Conservation (phyloP, 1,140 invertebrate genomes). For the Carposina sasakii region DNA sequence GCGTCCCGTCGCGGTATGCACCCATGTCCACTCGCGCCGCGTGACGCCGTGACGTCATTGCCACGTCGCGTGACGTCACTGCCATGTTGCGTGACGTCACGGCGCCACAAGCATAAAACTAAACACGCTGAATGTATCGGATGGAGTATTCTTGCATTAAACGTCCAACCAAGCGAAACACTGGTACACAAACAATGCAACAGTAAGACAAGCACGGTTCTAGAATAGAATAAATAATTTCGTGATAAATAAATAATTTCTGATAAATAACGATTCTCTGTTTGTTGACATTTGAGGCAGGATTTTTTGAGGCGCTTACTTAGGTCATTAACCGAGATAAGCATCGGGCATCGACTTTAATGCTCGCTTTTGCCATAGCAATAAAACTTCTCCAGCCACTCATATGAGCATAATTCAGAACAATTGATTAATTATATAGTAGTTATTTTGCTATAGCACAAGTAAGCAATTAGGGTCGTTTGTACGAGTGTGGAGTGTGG, state of each 20-base stretch:
- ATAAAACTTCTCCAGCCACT: too few relatives aligned
- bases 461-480: neutral
- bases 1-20: slow-evolving; percentile 59
- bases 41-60: too few relatives aligned
- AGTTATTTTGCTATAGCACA: too few relatives aligned
- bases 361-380: neutral
- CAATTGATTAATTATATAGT: too few relatives aligned
- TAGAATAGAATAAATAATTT: slow-evolving; percentile 46
- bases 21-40: slow-evolving; percentile 35
- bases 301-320: slow-evolving; percentile 43
- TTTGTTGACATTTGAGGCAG: slow-evolving; percentile 43
- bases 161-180: slow-evolving; percentile 54
- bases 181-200: slow-evolving; percentile 32
- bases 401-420: too few relatives aligned
- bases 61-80: too few relatives aligned
- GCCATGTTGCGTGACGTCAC: too few relatives aligned
- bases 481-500: slow-evolving; percentile 14
- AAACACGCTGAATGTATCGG: too few relatives aligned
- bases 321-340: slow-evolving; percentile 12
- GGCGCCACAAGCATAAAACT: too few relatives aligned
- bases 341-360: slow-evolving; percentile 7
- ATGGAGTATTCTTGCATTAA: too few relatives aligned
- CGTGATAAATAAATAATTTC: slow-evolving; percentile 52
- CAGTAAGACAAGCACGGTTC: slow-evolving; percentile 33
- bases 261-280: slow-evolving; percentile 40